A percentile compares a stretch with the other conserved stretches of the same genome.
Conservation (phyloP, 1,140 invertebrate species). For the Heterodera carotae region DNA sequence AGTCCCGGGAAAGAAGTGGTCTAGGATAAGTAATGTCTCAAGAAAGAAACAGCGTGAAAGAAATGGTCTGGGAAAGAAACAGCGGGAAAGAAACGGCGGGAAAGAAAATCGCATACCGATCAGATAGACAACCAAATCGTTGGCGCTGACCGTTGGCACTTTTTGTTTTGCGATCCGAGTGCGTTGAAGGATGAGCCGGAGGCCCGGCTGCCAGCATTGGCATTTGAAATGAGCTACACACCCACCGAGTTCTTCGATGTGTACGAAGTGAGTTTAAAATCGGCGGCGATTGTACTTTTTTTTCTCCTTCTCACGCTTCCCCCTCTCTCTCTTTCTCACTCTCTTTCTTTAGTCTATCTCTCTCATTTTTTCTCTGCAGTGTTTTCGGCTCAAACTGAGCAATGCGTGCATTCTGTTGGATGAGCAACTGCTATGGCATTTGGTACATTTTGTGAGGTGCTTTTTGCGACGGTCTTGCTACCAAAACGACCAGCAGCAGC, state of each 20-base stretch:
- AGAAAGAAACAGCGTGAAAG: too few relatives aligned
- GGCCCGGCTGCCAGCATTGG: conserved; percentile 50
- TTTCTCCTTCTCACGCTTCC: too few relatives aligned
- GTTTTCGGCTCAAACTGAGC: conserved; percentile 79
- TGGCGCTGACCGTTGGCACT: conserved; percentile 77
- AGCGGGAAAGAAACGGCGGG: too few relatives aligned
- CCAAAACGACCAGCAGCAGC: neutral
- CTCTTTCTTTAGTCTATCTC: neutral
- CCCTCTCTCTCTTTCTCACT: too few relatives aligned
- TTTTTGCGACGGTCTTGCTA: conserved; percentile 53
- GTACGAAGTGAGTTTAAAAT: conserved; percentile 52
- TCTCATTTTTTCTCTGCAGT: conserved; percentile 67
- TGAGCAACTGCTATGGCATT: conserved; percentile 81
- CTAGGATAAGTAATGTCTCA: too few relatives aligned
- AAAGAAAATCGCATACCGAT: conserved; percentile 19
- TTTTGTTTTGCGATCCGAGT: conserved; percentile 73
- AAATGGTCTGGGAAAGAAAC: too few relatives aligned
- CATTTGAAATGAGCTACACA: conserved; percentile 60
- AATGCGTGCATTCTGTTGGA: conserved; percentile 83
- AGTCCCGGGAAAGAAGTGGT: too few relatives aligned
- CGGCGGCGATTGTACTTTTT: conserved; percentile 15
- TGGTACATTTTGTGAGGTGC: conserved; percentile 73
- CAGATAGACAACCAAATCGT: conserved; percentile 82
- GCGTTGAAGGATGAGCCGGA: conserved; percentile 3
- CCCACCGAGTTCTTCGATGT: conserved; percentile 58